Percentiles rank a stretch among this genome's conserved stretches.
phyloP scores from a whole-genome alignment of 2,113 vertebrate genomes.

The Nyctibius bracteatus region DNA sequence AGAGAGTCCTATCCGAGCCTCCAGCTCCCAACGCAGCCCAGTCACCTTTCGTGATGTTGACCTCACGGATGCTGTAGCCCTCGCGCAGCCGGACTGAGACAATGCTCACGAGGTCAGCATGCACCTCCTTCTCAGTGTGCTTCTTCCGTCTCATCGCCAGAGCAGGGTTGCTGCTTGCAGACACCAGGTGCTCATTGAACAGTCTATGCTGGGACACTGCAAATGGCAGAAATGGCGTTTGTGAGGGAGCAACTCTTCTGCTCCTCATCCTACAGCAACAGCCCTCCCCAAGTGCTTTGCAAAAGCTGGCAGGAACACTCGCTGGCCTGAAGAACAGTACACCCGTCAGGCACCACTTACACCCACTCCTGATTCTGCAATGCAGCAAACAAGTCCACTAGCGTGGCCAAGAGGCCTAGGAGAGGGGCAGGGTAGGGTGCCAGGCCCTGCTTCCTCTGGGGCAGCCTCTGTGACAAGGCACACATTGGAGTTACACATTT shows the following conservation, averaged over 20 bases:
- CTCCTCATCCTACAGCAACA: background rate
- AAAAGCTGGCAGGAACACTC: background rate
- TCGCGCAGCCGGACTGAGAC: constrained; percentile 93
- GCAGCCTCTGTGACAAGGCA: background rate
- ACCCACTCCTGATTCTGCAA: background rate
- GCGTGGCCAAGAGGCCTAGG: background rate
- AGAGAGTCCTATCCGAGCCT: background rate
- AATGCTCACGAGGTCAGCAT: constrained; percentile 89
- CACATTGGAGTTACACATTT: accelerated
- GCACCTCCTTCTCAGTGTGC: constrained; percentile 95
- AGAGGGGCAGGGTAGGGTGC: background rate
- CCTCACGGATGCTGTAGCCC: constrained; percentile 94
- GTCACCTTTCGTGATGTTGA: constrained; percentile 91
- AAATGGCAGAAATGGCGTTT: background rate
- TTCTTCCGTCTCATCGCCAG: constrained; percentile 93
- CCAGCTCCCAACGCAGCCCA: background rate
- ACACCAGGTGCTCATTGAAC: constrained; percentile 96
- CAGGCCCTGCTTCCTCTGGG: background rate
- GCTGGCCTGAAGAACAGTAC: background rate
- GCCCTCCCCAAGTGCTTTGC: background rate
- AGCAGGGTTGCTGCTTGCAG: constrained; percentile 91
- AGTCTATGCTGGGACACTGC: constrained; percentile 92
- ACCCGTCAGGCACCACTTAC: background rate
- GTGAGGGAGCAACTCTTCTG: background rate
- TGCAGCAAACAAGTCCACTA: background rate